Base-by-base conservation (phyloP, 1,140 invertebrate genomes). In the Oncopodura yosiiana region DNA sequence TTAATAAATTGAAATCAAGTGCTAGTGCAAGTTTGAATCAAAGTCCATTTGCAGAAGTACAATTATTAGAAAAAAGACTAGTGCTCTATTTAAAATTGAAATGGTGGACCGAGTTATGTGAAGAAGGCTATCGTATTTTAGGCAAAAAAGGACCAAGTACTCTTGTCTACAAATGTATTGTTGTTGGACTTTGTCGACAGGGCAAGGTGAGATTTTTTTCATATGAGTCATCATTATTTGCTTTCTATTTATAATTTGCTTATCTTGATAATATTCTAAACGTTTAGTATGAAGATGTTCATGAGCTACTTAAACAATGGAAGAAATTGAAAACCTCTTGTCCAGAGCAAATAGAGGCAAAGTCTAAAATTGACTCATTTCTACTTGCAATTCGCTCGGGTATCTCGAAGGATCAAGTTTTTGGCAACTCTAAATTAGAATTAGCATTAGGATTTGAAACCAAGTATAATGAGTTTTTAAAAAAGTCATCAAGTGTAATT, bases 51-150 rank as follows among this genome's bases (percentile, higher is more conserved):
- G n/a, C n/a, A n/a, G 49, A 57, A 39, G 30, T 51, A 3, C 48
- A 57, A 19, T 39, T 57, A 29, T 23, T 44, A 12, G 48, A 57
- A 5, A 45, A 57, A 19, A 57, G 39, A 18, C 43, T 43, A 4
- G 32, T 46, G 38, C 18, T 46, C 3, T 53, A 45, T 18, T 42
- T 61, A 16, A 57, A 53, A 42, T 19, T 61, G n/a, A 56, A 61
- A 42, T 26, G 39, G 16, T 49, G 44, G 30, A 51, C 49, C 18
- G 48, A 56, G 27, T 32, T 53, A 11, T 26, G 50, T 11, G 48
- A 50, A 36, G 59, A 61, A 26, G 53, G 53, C 1, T 61, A 56
- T 27, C 38, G 51, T 14, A 53, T 53, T 45, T n/a, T 61, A 16
- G 59, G 53, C 2, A 50, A 56, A 34, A 43, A 37, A 23, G 51